Base-by-base conservation (phyloP, 1,140 invertebrate genomes). In the Drosophila serrata region DNA sequence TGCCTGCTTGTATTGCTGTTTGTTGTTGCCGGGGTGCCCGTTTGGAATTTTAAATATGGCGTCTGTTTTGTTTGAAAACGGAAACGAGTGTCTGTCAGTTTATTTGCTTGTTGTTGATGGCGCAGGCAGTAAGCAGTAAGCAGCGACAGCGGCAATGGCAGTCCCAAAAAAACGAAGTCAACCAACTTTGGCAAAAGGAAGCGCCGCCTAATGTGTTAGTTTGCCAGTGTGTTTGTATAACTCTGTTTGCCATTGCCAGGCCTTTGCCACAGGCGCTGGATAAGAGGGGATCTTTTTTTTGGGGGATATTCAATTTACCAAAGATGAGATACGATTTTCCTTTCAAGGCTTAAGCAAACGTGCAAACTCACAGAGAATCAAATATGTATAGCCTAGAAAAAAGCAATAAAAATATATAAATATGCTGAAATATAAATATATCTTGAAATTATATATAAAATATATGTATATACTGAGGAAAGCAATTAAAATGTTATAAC, bases 31-130 rank as follows among this genome's bases (percentile, higher is more conserved):
- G 45, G 43, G 58, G 48, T 51, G 62, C 75, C 82, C 69, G 81
- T 81, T 90, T 61, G 85, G 85, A 90, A 90, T 90, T 90, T 90
- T 90, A 90, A 90, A 90, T 90, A 90, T 90, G 85, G 85, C 85
- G 85, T 90, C 85, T 90, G 85, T 73, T 90, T 90, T 90, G 85
- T 90, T 90, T 90, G 85, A 90, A 90, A 90, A 81, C 85, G 85
- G 85, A 90, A 90, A 85, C 85, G 85, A 90, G 81, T 90, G 85
- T 90, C 85, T 90, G 85, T 90, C 86, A 85, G 85, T 79, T 90
- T 85, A 85, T 85, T 90, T 88, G 80, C 75, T 90, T 88, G 85
- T 58, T 90, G 51, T 42, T 58, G 68, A 49, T 72, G 60, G 35
- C 49, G 13, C 15, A 53, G 49, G 49, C 51, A 55, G 51, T 6